phyloP scores from a whole-genome alignment of 2,888 invertebrate species.

The Tridacna crocea region DNA sequence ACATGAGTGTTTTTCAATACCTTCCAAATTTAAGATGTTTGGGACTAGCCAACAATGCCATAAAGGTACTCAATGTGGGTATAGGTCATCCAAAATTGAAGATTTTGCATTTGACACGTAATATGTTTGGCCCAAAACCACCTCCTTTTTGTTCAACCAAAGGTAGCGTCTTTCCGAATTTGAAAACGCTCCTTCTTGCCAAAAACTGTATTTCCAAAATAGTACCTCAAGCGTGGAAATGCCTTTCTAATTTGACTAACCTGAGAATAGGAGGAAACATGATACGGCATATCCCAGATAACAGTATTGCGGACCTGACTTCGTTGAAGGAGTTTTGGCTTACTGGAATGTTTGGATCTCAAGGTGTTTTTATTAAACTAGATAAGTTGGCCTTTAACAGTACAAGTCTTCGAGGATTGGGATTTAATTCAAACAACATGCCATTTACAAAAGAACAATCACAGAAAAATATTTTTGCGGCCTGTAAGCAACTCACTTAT shows the following conservation, averaged over 20 bases:
- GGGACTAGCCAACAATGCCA: background rate
- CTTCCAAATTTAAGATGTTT: background rate
- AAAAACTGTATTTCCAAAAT: background rate
- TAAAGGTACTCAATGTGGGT: background rate
- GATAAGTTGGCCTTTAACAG: constrained; percentile 11
- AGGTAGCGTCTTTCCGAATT: background rate
- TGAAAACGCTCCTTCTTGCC: background rate
- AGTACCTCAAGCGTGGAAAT: background rate
- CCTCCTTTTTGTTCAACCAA: background rate
- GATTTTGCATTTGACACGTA: background rate
- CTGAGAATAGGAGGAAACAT: background rate
- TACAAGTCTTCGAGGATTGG: background rate
- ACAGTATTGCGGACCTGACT: background rate
- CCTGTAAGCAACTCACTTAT: constrained; percentile 3
- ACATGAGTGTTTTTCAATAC: background rate
- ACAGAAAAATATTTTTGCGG: background rate
- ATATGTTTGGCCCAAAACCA: background rate
- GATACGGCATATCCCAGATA: background rate
- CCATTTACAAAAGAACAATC: background rate
- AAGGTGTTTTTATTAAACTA: background rate
- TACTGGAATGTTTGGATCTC: background rate
- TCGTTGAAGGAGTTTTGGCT: background rate
- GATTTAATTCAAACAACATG: background rate
- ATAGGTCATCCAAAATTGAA: background rate
- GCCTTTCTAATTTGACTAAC: background rate